Evolutionary conservation across 2,113 vertebrate genomes (phyloP).

Genomic region (Plestiodon gilberti): DNA sequence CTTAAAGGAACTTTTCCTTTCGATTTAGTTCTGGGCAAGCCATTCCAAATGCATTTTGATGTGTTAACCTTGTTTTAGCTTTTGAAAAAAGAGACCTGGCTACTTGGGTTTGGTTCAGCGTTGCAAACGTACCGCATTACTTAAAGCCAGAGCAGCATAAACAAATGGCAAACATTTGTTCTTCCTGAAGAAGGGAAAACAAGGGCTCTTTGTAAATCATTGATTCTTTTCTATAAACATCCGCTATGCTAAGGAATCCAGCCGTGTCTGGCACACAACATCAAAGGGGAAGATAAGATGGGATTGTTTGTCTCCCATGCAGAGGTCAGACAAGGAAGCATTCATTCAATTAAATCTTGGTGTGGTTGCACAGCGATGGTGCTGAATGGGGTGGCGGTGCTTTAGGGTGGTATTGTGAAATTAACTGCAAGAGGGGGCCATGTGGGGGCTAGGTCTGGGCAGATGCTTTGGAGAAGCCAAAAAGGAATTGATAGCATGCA

Average conservation of each 20-base stretch:
- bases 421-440: too few species aligned
- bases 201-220: neutral
- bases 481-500: too few species aligned
- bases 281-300: constrained; percentile 47
- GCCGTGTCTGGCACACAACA: constrained; percentile 28
- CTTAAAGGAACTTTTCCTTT: accelerated
- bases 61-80: neutral
- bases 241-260: constrained; percentile 53
- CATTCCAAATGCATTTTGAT: neutral
- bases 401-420: too few species aligned
- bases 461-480: too few species aligned
- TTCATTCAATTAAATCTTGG: constrained; percentile 6
- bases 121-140: neutral
- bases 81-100: neutral
- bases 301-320: neutral
- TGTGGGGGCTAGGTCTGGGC: too few species aligned
- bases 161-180: constrained; percentile 44
- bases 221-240: constrained; percentile 51
- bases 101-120: neutral
- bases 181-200: constrained; percentile 34
- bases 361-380: neutral
- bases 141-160: constrained; percentile 33
- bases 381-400: too few species aligned
- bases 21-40: neutral
- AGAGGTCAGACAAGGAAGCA: constrained; percentile 16